phyloP scores from a whole-genome alignment of 2,797 vertebrate genomes.

The Mus minutoides region DNA sequence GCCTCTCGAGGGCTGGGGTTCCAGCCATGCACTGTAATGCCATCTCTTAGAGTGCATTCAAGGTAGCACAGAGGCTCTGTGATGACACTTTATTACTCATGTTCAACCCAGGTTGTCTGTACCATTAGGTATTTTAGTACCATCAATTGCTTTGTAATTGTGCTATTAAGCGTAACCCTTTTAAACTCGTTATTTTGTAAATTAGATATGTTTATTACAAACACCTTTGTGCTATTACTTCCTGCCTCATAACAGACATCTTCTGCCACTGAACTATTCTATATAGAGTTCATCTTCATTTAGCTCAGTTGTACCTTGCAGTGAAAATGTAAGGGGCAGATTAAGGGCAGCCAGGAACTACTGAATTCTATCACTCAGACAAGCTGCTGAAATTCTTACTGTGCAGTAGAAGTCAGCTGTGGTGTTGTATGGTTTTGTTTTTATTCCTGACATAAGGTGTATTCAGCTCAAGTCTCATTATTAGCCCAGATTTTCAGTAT shows the following conservation, averaged over 20 bases:
- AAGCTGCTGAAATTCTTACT: not conserved
- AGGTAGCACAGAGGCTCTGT: not conserved
- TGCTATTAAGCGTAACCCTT: not conserved
- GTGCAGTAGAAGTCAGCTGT: slow-evolving; percentile 48
- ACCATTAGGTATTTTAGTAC: not conserved
- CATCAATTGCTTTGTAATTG: not conserved
- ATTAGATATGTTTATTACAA: slow-evolving; percentile 14
- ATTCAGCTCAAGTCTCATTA: not conserved
- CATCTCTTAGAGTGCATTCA: not conserved
- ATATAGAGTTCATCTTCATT: not conserved
- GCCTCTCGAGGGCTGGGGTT: not conserved
- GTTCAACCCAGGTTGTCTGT: not conserved
- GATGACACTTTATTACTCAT: not conserved
- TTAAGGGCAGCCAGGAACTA: not conserved
- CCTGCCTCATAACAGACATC: not conserved
- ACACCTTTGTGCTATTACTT: not conserved
- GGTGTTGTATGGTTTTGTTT: not conserved
- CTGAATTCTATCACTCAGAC: not conserved
- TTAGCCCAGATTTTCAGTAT: not conserved
- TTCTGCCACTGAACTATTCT: not conserved
- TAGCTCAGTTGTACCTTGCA: not conserved
- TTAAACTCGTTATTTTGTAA: not conserved
- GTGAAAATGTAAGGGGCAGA: not conserved
- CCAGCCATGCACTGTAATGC: not conserved
- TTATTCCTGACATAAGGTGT: not conserved